Evolutionary conservation across 2,888 invertebrate species (phyloP).

Genomic region (Leucoptera coffeella): DNA sequence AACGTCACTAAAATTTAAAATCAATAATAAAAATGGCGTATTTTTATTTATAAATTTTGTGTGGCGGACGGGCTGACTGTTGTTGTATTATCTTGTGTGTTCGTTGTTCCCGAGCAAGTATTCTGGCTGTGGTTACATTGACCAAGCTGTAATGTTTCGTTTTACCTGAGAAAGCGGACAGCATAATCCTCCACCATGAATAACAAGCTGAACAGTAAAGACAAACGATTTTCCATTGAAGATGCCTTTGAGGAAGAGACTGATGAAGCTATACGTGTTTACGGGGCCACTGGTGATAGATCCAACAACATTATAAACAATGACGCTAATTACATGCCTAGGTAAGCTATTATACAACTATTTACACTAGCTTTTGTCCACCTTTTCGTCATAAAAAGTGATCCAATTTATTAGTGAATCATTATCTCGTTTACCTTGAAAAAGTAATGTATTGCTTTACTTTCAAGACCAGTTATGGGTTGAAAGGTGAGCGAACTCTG

Average conservation of each 20-base stretch:
- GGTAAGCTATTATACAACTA: slow-evolving; percentile 13
- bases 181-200: slow-evolving; percentile 34
- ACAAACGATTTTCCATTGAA: slow-evolving; percentile 73
- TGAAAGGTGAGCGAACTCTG: too few relatives aligned
- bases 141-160: slow-evolving; percentile 36
- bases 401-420: too few relatives aligned
- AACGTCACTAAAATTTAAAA: too few relatives aligned
- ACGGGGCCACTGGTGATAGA: slow-evolving; percentile 69
- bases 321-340: slow-evolving; percentile 32
- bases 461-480: too few relatives aligned
- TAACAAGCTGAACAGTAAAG: slow-evolving; percentile 41
- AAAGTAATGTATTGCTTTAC: too few relatives aligned
- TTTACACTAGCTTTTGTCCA: too few relatives aligned
- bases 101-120: too few relatives aligned
- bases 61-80: too few relatives aligned
- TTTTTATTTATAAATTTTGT: slow-evolving; percentile 36
- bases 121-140: too few relatives aligned
- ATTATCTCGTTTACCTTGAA: too few relatives aligned
- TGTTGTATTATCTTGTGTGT: too few relatives aligned
- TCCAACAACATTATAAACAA: slow-evolving; percentile 48
- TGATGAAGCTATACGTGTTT: slow-evolving; percentile 75
- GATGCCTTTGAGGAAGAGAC: slow-evolving; percentile 83
- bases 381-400: too few relatives aligned
- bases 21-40: slow-evolving; percentile 39
- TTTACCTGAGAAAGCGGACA: slow-evolving; percentile 20